Conservation (phyloP, 92 coral and sea anemone species). For the Epizoanthus ramosus region DNA sequence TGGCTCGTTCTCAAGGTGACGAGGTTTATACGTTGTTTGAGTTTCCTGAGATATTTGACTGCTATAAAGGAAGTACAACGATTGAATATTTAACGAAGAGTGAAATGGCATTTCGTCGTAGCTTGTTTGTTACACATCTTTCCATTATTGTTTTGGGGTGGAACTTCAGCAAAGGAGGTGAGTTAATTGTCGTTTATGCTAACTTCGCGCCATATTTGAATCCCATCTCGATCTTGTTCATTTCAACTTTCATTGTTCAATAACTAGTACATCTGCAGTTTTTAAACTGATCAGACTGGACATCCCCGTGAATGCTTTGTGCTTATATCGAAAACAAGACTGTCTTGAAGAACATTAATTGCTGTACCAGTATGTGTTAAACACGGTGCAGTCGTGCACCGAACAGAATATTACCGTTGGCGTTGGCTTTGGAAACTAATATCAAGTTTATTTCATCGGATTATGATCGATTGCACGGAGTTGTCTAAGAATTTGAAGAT, state of each 20-base stretch:
- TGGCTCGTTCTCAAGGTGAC: conserved; percentile 11
- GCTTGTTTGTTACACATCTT: background rate
- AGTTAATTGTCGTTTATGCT: background rate
- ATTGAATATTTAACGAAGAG: background rate
- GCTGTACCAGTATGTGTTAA: background rate
- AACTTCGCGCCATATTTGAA: conserved; percentile 24
- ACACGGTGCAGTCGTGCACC: background rate
- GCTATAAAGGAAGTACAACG: background rate
- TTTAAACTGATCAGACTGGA: too few relatives aligned
- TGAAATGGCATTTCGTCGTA: conserved; percentile 13
- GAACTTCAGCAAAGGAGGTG: conserved; percentile 16
- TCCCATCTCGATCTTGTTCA: too few relatives aligned
- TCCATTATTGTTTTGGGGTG: conserved; percentile 12
- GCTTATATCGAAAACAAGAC: background rate
- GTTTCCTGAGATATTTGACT: background rate
- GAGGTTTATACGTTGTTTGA: background rate
- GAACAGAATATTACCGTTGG: background rate
- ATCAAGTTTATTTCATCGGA: background rate
- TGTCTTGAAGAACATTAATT: background rate
- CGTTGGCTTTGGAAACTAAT: background rate
- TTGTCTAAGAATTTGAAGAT: background rate
- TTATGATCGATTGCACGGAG: conserved; percentile 6
- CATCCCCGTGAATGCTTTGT: background rate
- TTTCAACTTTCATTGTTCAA: background rate
- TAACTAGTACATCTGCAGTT: background rate